Evolutionary conservation across 2,113 vertebrate species (phyloP), one percentile per base, ranked within the genome.

Genomic region (Climacteris rufus): DNA sequence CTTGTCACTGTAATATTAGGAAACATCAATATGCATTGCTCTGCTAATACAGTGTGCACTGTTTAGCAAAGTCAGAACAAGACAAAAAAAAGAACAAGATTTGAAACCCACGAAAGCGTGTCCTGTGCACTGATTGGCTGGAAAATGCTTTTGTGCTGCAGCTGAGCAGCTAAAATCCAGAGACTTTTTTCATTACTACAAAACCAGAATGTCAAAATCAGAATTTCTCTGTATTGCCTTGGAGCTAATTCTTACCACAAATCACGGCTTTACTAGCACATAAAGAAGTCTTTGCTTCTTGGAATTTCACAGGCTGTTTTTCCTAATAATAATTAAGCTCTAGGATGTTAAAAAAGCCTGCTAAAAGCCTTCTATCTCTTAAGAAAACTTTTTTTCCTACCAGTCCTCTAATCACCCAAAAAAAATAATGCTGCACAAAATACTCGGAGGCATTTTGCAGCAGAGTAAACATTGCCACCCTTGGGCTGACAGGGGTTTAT

Each of bases 51-150:
- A 96, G 77, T 87, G 83, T 65, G 15, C 0, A 44, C 45, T 97
- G 72, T 92, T 97, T 93, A 92, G 79, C 81, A 95, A 96, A 96
- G 95, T 88, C 72, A 80, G 85, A 88, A 91, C 80, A 91, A 96
- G 68, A 89, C n/a, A 86, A 80, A 90, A 72, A 72, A 87, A 60
- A 71, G 95, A 90, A 89, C 54, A 84, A 97, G 59, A 95, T 79
- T 95, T 95, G 91, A 97, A 97, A 72, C 44, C 74, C 86, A 94
- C 1, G 0, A 97, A 97, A 97, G 92, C 76, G 31, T 79, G 78
- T 79, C 78, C 89, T 42, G 42, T 64, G 61, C 64, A 25, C 54
- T 3, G 44, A 93, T 84, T 96, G 87, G 89, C 66, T 90, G 80
- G 66, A 85, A 97, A 96, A 93, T 1, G 24, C 8, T 50, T 72